Evolutionary conservation across 2,113 vertebrate species (phyloP), one percentile per base, ranked within the genome.

Genomic region (Odontesthes bonariensis): DNA sequence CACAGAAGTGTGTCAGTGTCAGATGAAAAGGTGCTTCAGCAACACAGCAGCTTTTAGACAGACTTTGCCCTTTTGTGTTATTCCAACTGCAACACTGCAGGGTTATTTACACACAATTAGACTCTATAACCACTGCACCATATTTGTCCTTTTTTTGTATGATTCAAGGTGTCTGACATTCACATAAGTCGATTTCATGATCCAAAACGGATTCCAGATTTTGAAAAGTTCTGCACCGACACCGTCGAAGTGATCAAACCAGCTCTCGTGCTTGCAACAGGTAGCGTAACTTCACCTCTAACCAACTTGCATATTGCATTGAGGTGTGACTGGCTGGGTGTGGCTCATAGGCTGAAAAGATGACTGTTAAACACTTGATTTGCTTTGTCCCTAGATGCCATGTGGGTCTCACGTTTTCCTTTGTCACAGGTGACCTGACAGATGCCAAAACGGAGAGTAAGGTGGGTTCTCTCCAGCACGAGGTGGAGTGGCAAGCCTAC

Each of bases 401-500:
- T 10, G 7, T 38, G 35, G 5, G 35, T 38, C 35, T 10, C 10
- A 10, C 10, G 35, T 38, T 38, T 51, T 75, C 20, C 42, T 55
- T 62, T 31, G 64, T 74, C 72, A 6, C 87, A 99, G 98, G 98
- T 70, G 98, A 99, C 77, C 91, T 99, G 78, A 99, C 98, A 22
- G 98, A 99, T 84, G 96, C 95, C 3, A 98, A 97, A 92, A 96
- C 96, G 3, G 95, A 95, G 88, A 96, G 95, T 85, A 95, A 94
- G 79, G 78, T 98, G 82, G 98, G 97, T 38, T 99, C 98, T 69
- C 94, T 92, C 63, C 98, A 99, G 80, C 79, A 96, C 7, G 97
- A 99, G 77, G 93, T 93, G 73, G 98, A 99, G 85, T 99, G 98
- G 98, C 96, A 97, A 88, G 96, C 93, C 77, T 99, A 99, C 77